Base-by-base conservation (phyloP, 2,113 vertebrate species). In the Lates calcarifer region DNA sequence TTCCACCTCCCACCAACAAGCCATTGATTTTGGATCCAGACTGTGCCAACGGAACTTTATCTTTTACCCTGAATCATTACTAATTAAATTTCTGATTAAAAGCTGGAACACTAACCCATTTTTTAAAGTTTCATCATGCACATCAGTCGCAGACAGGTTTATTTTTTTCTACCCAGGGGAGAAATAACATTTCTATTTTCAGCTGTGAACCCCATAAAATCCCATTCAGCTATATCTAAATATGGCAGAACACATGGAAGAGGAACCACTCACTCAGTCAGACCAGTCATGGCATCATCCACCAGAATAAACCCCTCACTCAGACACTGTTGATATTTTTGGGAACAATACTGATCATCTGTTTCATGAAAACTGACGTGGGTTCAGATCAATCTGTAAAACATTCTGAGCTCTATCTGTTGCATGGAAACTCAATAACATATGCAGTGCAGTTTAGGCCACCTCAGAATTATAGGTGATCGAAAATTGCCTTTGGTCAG, bases 1-100 rank as follows among this genome's bases (percentile, higher is more conserved):
- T 14, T 68, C 47, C 7, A 9, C 57, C 24, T 71, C 31, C 28
- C 2, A 20, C 62, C 41, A 74, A 8, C 71, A 73, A 15, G 14
- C 51, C 9, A 71, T 55, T 70, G 79, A 86, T 83, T 77, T 65
- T 68, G 45, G 72, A 74, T 22, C 58, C 64, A 58, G 47, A 66
- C 49, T 45, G 43, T 31, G 75, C 20, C 70, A 47, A 55, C 24
- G 4, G 43, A 81, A 67, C 56, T 64, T 69, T 24, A 24, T 64
- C 66, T 72, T n/a, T 72, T 33, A 49, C 39, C 60, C 1, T 31
- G 14, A 79, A 74, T 79, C 83, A 43, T 43, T 55, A 45, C n/a
- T 72, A 64, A 77, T 80, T 63, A 51, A 49, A 56, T 61, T 53
- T 47, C 47, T 31, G 71, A 35, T 74, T 64, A 26, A 18, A 78